These are phyloP conservation scores for Hippopotamyrus pictus DNA, from an alignment of 2,797 vertebrate genomes.

Conservation along the genomic window DNA sequence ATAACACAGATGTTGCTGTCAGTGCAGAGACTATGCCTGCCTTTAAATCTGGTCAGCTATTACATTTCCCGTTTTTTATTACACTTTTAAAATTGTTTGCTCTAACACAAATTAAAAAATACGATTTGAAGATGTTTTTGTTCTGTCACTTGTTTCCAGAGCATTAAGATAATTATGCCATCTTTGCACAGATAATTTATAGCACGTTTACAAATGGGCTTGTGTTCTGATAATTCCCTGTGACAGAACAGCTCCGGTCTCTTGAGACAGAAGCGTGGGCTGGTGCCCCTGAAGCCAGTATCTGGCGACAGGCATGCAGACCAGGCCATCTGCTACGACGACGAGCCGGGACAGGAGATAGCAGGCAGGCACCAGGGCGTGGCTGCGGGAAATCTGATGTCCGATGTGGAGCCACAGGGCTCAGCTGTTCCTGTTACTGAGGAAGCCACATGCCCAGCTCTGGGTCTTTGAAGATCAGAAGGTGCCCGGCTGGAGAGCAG, in stretches of 20 bases:
- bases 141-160: neutral
- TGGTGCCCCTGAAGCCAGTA: conserved; percentile 29
- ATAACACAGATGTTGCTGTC: neutral
- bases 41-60: neutral
- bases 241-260: neutral
- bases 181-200: neutral
- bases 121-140: neutral
- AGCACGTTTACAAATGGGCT: neutral
- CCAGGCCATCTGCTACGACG: conserved; percentile 38
- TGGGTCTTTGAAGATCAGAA: conserved; percentile 35
- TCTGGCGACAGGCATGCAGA: conserved; percentile 32
- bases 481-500: conserved; percentile 17
- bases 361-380: conserved; percentile 1
- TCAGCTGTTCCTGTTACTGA: conserved; percentile 26
- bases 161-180: neutral
- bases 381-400: conserved; percentile 33
- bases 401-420: conserved; percentile 29
- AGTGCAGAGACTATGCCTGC: neutral
- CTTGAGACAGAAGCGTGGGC: neutral
- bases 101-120: neutral
- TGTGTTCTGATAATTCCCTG: neutral
- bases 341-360: conserved; percentile 30
- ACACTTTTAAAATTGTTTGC: neutral
- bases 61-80: neutral
- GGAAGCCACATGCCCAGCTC: conserved; percentile 14